A percentile compares a stretch with the other conserved stretches of the same genome.
Conservation (phyloP, 2,113 vertebrate species). For the Sylvia atricapilla region DNA sequence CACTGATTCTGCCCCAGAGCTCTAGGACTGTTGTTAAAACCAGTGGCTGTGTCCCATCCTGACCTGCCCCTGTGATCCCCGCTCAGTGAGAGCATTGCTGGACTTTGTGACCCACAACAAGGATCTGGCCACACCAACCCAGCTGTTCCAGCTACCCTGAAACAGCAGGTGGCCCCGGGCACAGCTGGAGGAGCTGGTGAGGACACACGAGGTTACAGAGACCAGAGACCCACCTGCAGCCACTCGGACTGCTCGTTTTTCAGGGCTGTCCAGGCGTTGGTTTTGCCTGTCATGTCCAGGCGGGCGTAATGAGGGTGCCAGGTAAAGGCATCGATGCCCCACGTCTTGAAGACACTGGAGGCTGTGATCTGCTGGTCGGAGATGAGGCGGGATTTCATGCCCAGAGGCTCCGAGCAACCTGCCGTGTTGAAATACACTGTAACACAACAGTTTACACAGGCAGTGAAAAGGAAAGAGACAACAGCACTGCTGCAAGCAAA, state of each 20-base stretch:
- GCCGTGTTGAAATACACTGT: conserved; percentile 84
- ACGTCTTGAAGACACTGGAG: conserved; percentile 88
- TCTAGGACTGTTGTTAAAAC: neutral
- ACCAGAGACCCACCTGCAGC: conserved; percentile 83
- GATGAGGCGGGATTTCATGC: conserved; percentile 87
- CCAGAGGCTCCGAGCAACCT: conserved; percentile 91
- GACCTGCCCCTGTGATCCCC: neutral
- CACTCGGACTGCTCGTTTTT: conserved; percentile 80
- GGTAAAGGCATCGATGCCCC: conserved; percentile 87
- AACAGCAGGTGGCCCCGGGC: neutral
- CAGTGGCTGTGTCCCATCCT: rapidly evolving
- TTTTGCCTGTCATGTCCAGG: conserved; percentile 90
- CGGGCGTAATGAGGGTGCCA: conserved; percentile 89
- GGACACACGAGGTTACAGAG: neutral
- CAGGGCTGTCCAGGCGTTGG: conserved; percentile 91
- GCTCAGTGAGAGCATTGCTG: rapidly evolving
- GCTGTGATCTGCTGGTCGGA: conserved; percentile 85
- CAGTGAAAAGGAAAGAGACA: conserved; percentile 49
- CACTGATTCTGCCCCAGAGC: neutral
- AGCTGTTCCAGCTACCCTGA: neutral
- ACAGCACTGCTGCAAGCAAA: neutral
- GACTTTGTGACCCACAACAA: neutral
- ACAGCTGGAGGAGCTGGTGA: neutral
- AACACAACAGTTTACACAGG: conserved; percentile 62
- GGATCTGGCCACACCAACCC: neutral